phyloP scores from a whole-genome alignment of 2,797 vertebrate species.

The Neoniphon sammara region DNA sequence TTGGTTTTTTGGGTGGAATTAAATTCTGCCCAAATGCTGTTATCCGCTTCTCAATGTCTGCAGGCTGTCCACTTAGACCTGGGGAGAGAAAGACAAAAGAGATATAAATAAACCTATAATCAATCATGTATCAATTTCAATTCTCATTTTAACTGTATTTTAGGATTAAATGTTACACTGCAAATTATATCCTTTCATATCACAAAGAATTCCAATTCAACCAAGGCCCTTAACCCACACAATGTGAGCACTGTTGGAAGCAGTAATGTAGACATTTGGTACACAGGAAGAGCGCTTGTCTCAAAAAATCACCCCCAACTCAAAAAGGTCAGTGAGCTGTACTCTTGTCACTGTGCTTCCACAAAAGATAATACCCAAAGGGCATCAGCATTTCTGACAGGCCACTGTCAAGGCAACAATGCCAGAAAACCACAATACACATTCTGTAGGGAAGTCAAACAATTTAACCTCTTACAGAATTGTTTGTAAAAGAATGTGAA shows the following conservation, averaged over 20 bases:
- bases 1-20: slow-evolving; percentile 99
- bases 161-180: neutral
- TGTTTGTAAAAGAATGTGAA: slow-evolving; percentile 24
- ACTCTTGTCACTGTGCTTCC: slow-evolving; percentile 30
- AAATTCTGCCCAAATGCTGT: slow-evolving; percentile 95
- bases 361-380: slow-evolving; percentile 33
- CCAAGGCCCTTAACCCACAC: neutral
- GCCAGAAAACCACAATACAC: slow-evolving; percentile 54
- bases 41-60: slow-evolving; percentile 97
- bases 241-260: slow-evolving; percentile 9
- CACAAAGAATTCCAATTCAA: neutral
- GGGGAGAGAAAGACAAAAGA: slow-evolving; percentile 47
- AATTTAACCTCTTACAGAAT: slow-evolving; percentile 54
- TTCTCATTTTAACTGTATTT: neutral
- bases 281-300: slow-evolving; percentile 12
- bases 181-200: slow-evolving; percentile 18
- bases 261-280: slow-evolving; percentile 5
- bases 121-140: slow-evolving; percentile 6
- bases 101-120: neutral
- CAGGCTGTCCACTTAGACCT: slow-evolving; percentile 96
- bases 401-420: slow-evolving; percentile 40
- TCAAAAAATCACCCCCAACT: neutral
- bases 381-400: slow-evolving; percentile 62
- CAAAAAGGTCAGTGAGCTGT: slow-evolving; percentile 41
- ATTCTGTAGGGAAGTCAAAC: slow-evolving; percentile 53